Conservation (phyloP, 2,113 vertebrate genomes). For the Todiramphus chloris region DNA sequence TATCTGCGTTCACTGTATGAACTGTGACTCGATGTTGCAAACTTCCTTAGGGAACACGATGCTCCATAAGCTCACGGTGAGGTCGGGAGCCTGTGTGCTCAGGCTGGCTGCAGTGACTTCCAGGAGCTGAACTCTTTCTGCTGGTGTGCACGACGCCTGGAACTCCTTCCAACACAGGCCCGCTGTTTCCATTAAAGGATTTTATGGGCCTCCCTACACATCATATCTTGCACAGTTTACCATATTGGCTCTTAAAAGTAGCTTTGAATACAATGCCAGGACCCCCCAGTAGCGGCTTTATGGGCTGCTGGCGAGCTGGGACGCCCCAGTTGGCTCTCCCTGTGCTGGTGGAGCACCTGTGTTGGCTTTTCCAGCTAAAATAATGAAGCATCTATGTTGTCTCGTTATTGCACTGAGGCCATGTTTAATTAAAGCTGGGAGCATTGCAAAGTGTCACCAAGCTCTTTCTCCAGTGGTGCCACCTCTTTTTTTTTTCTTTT, state of each 20-base stretch:
- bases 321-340: not conserved
- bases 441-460: not conserved
- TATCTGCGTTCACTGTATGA: accelerated
- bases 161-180: constrained; percentile 12
- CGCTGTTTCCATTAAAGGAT: constrained; percentile 64
- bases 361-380: not conserved
- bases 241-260: constrained; percentile 23
- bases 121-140: not conserved
- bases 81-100: not conserved
- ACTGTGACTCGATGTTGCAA: not conserved
- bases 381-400: not conserved
- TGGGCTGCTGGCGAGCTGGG: not conserved
- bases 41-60: accelerated
- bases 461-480: too few relatives aligned
- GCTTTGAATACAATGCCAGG: constrained; percentile 69
- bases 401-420: not conserved
- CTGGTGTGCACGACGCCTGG: not conserved
- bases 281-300: constrained; percentile 69
- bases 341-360: accelerated
- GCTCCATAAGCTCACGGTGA: accelerated
- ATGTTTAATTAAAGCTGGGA: not conserved
- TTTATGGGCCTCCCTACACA: constrained; percentile 64
- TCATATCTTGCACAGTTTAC: constrained; percentile 55
- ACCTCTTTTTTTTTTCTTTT: too few relatives aligned
- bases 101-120: not conserved